Evolutionary conservation across 2,797 vertebrate genomes (phyloP).

Genomic region (Sylvia borin): DNA sequence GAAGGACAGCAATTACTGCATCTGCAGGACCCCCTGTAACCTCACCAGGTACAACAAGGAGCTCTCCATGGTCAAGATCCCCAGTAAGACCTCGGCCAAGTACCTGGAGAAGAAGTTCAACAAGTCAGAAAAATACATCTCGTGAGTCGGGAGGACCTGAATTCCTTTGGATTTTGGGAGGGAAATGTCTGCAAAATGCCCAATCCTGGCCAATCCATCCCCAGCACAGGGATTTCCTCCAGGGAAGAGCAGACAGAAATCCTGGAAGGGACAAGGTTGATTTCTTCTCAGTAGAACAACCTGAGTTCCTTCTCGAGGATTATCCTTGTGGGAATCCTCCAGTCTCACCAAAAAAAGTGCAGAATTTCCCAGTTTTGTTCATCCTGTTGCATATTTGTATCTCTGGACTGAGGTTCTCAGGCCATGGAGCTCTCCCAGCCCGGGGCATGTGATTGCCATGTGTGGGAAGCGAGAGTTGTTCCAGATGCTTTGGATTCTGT

Average conservation of each 20-base stretch:
- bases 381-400: neutral
- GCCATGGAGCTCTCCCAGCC: neutral
- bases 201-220: neutral
- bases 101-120: slow-evolving; percentile 99
- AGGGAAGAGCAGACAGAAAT: neutral
- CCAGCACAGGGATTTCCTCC: neutral
- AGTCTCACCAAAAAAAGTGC: neutral
- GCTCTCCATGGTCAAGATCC: slow-evolving; percentile 99
- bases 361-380: neutral
- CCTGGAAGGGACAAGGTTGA: neutral
- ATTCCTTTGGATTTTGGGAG: neutral
- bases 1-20: slow-evolving; percentile 90
- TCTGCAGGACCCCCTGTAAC: slow-evolving; percentile 96
- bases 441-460: neutral
- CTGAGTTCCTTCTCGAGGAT: neutral
- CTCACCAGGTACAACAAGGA: slow-evolving; percentile 98
- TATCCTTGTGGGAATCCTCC: neutral
- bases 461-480: neutral
- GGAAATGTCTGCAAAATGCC: neutral
- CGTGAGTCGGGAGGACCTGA: slow-evolving; percentile 79
- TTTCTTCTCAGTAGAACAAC: neutral
- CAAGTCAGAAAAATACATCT: slow-evolving; percentile 97
- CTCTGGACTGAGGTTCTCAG: neutral
- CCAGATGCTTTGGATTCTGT: neutral
- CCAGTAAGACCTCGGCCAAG: slow-evolving; percentile 96